These are phyloP conservation scores for Abscondita cerata DNA, from an alignment of 2,888 invertebrate species.

Conservation along the genomic window DNA sequence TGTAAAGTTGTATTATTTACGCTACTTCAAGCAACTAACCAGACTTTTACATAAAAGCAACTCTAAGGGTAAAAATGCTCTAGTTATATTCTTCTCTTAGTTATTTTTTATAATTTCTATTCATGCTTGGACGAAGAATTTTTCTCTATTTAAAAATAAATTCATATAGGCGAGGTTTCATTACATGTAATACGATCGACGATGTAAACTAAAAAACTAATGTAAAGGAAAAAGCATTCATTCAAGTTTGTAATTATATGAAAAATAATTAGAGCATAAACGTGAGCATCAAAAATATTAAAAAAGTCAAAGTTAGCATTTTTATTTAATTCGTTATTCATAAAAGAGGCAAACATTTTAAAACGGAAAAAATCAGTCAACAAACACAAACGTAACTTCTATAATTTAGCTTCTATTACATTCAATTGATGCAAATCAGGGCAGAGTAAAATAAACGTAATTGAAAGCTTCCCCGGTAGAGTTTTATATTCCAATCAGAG, in stretches of 20 bases:
- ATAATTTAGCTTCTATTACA: constrained; percentile 48
- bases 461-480: constrained; percentile 49
- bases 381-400: constrained; percentile 30
- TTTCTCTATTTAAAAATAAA: neutral
- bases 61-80: constrained; percentile 44
- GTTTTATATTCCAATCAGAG: constrained; percentile 52
- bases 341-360: constrained; percentile 25
- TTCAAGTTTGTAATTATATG: too few relatives aligned
- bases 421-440: constrained; percentile 48
- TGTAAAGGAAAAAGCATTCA: too few relatives aligned
- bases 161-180: too few relatives aligned
- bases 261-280: constrained; percentile 5
- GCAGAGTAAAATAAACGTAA: constrained; percentile 49
- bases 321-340: constrained; percentile 29
- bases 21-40: constrained; percentile 43
- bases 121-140: constrained; percentile 18
- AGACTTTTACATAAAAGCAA: constrained; percentile 41
- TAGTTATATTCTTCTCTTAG: constrained; percentile 43
- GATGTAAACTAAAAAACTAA: too few relatives aligned
- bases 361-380: constrained; percentile 27
- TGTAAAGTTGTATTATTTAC: constrained; percentile 39
- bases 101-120: constrained; percentile 20
- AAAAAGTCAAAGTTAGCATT: constrained; percentile 10
- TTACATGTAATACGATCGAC: too few relatives aligned
- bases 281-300: constrained; percentile 3